Base-by-base conservation (phyloP, 2,797 vertebrate species). In the Acanthiza pusilla region DNA sequence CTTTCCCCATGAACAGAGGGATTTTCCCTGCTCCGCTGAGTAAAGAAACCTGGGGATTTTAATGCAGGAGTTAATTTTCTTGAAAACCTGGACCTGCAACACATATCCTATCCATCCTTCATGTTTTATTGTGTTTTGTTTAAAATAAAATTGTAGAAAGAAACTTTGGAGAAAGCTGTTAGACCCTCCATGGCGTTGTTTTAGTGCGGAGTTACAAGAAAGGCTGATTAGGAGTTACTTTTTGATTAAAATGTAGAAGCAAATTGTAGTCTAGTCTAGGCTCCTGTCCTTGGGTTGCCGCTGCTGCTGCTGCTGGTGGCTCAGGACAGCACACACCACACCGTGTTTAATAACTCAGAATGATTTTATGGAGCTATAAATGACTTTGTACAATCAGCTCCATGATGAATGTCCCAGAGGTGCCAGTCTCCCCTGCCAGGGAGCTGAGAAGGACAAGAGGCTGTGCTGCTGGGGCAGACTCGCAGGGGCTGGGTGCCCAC, bases 391-490 rank as follows among this genome's bases (percentile, higher is more conserved):
- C 0, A 1, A 3, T 32, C 57, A 6, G 60, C 29, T 16, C 42
- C 0, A 7, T 2, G 42, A 6, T 5, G 27, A 4, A 6, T 8
- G 22, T 36, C 34, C 61, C 1, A 7, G 30, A 50, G 66, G 58
- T 34, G n/a, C 68, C 73, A 0, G 0, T 66, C 20, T 55, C 38
- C 32, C 34, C 38, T 7, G 23, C 34, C 3, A 12, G 22, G 1
- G 27, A 29, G 60, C 72, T 25, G 13, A 11, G 50, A 5, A 6
- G 36, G 4, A 2, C 43, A 9, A 9, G 9, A 1, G 3, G 11
- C 53, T 13, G 77, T 1, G 4, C 61, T 0, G 12, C 0, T 0
- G 16, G 34, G 40, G 13, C 18, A 8, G 36, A 48, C 76, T 57
- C 22, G 1, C 16, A 0, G 16, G 19, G 43, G 53, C 29, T 1